Evolutionary conservation across 2,113 vertebrate species (phyloP).

Genomic region (Leucosticte australis): DNA sequence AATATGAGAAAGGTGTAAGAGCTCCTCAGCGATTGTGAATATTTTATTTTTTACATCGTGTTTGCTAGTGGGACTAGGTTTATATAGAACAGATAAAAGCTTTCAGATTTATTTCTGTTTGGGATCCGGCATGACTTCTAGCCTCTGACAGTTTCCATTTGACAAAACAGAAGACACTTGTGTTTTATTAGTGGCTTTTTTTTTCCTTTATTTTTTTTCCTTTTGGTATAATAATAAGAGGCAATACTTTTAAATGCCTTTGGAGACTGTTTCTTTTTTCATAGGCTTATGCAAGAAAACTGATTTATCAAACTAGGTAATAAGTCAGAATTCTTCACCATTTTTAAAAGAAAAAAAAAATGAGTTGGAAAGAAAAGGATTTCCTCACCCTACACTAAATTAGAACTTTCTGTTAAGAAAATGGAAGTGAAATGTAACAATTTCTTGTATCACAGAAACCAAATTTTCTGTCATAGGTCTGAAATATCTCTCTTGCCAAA

Average conservation of each 20-base stretch:
- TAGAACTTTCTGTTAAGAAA: neutral
- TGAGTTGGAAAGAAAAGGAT: neutral
- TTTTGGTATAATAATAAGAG: neutral
- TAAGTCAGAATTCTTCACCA: neutral
- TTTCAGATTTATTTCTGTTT: neutral
- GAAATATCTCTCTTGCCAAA: neutral
- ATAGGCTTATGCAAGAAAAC: neutral
- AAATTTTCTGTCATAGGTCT: neutral
- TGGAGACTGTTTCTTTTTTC: neutral
- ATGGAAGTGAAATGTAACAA: neutral
- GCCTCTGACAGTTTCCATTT: neutral
- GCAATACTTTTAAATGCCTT: neutral
- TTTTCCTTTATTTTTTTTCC: neutral
- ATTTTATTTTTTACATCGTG: neutral
- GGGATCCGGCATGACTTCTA: neutral
- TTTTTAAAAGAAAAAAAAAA: neutral
- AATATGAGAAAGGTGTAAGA: neutral
- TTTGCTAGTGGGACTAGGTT: neutral
- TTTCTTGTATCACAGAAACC: neutral
- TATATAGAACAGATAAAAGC: neutral
- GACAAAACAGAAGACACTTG: neutral
- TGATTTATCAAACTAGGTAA: neutral
- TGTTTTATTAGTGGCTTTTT: neutral
- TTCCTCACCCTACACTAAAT: neutral
- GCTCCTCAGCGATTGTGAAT: neutral